Base-by-base conservation (phyloP, 2,113 vertebrate genomes). In the Melospiza melodia region DNA sequence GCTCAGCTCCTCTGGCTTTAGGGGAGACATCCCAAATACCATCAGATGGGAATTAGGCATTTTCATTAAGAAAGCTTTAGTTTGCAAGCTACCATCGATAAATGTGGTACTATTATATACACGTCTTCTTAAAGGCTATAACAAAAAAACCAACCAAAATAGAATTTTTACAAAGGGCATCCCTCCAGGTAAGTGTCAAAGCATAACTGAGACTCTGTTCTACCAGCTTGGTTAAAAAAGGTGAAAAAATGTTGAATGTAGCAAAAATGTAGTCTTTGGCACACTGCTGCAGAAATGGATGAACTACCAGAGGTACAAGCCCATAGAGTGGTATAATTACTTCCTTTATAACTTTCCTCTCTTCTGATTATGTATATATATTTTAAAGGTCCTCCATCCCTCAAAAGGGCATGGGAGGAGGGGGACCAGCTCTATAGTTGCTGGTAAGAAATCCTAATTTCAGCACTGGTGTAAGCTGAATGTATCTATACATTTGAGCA, bases 401-500 rank as follows among this genome's bases (percentile, higher is more conserved):
- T 90, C 71, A 57, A 92, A 97, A 96, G 52, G 76, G 48, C 79
- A 81, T 18, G 13, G 46, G 43, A 80, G 84, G 57, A 78, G 68
- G 73, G 72, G 55, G 66, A 67, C 31, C 1, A 3, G 77, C 58
- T 59, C 84, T 91, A 4, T 62, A 79, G 79, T 16, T 97, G 66
- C 95, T 96, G 80, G 95, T 96, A 97, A 97, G 95, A 96, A 97
- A 97, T 96, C 84, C 95, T 97, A 81, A 90, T 95, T 95, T 91
- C 74, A 94, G 93, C 85, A 66, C 10, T 97, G 98, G 97, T 96
- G 95, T 88, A 94, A 97, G 77, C 96, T 97, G 97, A 97, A 97
- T 97, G 97, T 98, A 98, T 98, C 99, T 99, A 98, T 99, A 98
- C 98, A 98, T 98, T 97, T 94, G 98, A 99, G 98, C 98, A 98